Evolutionary conservation across 2,113 vertebrate species (phyloP), one percentile per base, ranked within the genome.

Genomic region (Onychorhynchus coronatus): DNA sequence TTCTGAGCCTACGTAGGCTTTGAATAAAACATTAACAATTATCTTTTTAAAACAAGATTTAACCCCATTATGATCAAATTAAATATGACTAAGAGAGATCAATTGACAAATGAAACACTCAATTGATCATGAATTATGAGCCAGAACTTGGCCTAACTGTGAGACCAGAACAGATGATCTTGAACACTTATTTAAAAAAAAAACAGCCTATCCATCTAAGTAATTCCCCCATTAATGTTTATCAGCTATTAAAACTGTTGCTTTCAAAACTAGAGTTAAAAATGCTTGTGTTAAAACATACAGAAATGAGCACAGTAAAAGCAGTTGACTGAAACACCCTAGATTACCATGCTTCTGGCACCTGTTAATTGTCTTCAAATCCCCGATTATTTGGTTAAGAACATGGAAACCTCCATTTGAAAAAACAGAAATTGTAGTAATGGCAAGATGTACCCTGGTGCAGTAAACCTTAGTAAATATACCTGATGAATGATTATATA

Each of bases 1-100:
- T 98, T 98, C 98, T 98, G 98, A 99, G 98, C 98, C 98, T 99
- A 99, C 94, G 99, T 98, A 98, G 98, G 99, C 99, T 99, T 99
- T 98, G 98, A 98, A 98, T 97, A 98, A 98, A 98, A 98, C 97
- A 98, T 97, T 94, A 95, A 97, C 86, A 97, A 98, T 97, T 96
- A 96, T 95, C 94, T 93, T 97, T 97, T 96, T 78, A 96, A 95
- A 95, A 90, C 20, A 94, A 95, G 97, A 98, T 97, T 98, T 97
- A 97, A 98, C 97, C 98, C 96, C 83, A 35, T 98, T 97, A 95
- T 95, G 96, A 97, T 97, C 95, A 94, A 96, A 96, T 85, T 94
- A 95, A 97, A 85, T 70, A 53, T 56, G 44, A 86, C 35, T 85
- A 96, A 86, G 63, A 63, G 95, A 95, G 97, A 98, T 95, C 92